phyloP scores from a whole-genome alignment of 1,140 invertebrate species.

The Aphelenchoides besseyi region DNA sequence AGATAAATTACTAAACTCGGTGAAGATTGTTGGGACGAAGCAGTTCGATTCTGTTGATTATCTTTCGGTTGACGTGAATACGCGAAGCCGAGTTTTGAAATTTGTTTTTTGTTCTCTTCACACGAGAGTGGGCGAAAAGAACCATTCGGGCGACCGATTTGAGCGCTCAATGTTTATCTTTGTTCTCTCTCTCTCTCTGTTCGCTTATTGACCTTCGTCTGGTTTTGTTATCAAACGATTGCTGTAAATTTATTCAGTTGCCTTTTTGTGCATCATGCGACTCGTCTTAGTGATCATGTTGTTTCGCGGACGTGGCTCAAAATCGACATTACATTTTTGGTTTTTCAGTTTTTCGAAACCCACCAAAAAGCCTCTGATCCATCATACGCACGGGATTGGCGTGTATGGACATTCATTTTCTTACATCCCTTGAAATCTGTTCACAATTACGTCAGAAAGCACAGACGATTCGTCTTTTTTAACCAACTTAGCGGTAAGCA shows the following conservation, averaged over 20 bases:
- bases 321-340: slow-evolving; percentile 5
- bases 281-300: neutral
- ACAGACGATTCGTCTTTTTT: slow-evolving; percentile 31
- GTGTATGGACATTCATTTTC: slow-evolving; percentile 58
- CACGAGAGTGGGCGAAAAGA: no score
- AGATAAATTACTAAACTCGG: neutral
- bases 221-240: neutral
- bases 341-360: slow-evolving; percentile 4
- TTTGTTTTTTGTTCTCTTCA: neutral
- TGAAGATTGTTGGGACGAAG: neutral
- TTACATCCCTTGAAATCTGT: slow-evolving; percentile 25
- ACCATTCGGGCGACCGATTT: no score
- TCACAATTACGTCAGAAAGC: slow-evolving; percentile 59
- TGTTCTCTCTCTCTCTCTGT: neutral
- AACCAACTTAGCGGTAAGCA: slow-evolving; percentile 20
- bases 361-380: slow-evolving; percentile 7
- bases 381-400: slow-evolving; percentile 19
- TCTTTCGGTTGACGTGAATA: neutral
- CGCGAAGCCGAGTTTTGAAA: neutral
- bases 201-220: neutral
- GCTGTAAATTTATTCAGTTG: neutral
- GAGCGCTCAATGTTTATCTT: neutral
- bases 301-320: neutral
- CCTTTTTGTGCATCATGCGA: neutral
- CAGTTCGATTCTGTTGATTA: neutral